phyloP scores from a whole-genome alignment of 2,113 vertebrate species.

The Prochilodus magdalenae region DNA sequence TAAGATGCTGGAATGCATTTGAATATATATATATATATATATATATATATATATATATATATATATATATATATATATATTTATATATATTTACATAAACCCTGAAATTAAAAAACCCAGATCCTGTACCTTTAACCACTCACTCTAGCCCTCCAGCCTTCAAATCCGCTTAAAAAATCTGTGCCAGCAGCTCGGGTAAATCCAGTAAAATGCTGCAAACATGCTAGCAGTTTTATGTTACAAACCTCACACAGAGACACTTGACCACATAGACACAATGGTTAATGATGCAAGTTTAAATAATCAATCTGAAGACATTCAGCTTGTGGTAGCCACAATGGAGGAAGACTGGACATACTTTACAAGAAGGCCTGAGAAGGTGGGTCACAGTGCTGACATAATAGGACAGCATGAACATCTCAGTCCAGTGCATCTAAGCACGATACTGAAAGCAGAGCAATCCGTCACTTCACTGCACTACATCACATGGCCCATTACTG shows the following conservation, averaged over 20 bases:
- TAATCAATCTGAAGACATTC: background rate
- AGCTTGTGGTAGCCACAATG: background rate
- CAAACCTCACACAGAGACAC: background rate
- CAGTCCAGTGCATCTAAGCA: background rate
- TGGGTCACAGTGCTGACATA: background rate
- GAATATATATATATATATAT: no score
- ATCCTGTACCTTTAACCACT: background rate
- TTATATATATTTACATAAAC: no score
- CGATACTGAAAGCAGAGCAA: background rate
- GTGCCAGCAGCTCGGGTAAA: background rate
- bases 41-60: no score
- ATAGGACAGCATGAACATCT: background rate
- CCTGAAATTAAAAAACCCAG: no score
- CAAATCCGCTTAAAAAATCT: background rate
- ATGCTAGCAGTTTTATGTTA: background rate
- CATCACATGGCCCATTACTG: constrained; percentile 24
- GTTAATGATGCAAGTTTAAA: background rate
- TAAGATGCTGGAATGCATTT: no score
- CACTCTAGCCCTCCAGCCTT: background rate
- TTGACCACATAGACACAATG: background rate
- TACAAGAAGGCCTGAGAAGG: background rate
- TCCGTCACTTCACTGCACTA: constrained; percentile 18
- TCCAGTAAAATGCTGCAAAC: background rate
- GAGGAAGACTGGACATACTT: background rate
- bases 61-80: no score